Percentiles rank a stretch among this genome's conserved stretches.
phyloP scores from a whole-genome alignment of 2,888 invertebrate species.

The Lymantria monacha region DNA sequence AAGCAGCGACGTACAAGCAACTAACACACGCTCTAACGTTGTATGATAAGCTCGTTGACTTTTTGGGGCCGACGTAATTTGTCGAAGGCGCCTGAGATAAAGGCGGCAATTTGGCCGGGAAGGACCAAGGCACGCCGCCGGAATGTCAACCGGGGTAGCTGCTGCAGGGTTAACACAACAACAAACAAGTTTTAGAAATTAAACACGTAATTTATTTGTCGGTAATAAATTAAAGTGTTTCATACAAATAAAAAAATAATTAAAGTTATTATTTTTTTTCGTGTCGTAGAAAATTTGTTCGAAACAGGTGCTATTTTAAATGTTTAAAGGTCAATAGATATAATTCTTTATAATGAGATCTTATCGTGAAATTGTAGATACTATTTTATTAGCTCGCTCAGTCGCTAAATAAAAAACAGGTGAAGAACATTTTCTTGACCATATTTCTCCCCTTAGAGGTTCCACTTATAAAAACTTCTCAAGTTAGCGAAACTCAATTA shows the following conservation, averaged over 20 bases:
- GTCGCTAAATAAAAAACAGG: too few species aligned
- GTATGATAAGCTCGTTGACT: slow-evolving; percentile 70
- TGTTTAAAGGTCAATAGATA: background rate
- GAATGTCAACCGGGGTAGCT: slow-evolving; percentile 57
- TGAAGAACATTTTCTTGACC: too few species aligned
- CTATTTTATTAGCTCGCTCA: too few species aligned
- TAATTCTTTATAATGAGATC: background rate
- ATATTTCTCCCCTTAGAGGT: too few species aligned
- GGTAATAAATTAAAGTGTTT: slow-evolving; percentile 24
- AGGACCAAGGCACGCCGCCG: slow-evolving; percentile 56
- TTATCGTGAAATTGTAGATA: background rate
- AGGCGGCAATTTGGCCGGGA: slow-evolving; percentile 59
- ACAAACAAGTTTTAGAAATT: slow-evolving; percentile 27
- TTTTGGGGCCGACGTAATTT: slow-evolving; percentile 77
- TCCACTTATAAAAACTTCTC: too few species aligned
- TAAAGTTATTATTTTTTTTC: too few species aligned
- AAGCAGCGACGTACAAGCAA: slow-evolving; percentile 74
- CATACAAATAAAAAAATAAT: slow-evolving; percentile 4
- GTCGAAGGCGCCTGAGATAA: slow-evolving; percentile 81
- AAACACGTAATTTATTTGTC: slow-evolving; percentile 21
- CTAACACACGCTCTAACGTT: slow-evolving; percentile 71
- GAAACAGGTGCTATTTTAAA: background rate
- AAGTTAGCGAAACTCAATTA: too few species aligned
- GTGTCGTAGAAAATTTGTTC: too few species aligned
- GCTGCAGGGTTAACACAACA: slow-evolving; percentile 44